A percentile compares a stretch with the other conserved stretches of the same genome.
These are phyloP conservation scores for Cotesia typhae DNA, from an alignment of 1,140 invertebrate species.

Conservation along the genomic window DNA sequence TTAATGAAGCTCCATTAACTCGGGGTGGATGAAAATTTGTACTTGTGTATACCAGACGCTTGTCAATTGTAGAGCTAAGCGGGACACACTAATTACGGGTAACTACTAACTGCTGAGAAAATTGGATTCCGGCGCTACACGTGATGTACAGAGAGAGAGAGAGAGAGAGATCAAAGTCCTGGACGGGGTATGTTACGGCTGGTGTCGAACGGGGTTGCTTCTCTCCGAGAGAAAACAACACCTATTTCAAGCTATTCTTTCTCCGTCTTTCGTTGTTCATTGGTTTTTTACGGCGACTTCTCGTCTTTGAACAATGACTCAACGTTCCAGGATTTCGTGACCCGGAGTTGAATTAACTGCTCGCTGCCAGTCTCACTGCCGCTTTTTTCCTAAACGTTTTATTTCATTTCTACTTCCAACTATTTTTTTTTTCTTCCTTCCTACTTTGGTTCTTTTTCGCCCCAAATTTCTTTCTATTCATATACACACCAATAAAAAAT, in stretches of 20 bases:
- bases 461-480: neutral
- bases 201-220: neutral
- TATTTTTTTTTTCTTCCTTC: neutral
- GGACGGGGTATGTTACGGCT: too few relatives aligned
- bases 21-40: slow-evolving; percentile 21
- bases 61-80: neutral
- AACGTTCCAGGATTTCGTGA: slow-evolving; percentile 12
- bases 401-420: neutral
- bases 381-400: slow-evolving; percentile 6
- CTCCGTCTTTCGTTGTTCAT: neutral
- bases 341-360: slow-evolving; percentile 18
- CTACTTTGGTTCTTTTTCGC: neutral
- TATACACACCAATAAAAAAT: neutral
- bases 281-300: slow-evolving; percentile 4
- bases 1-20: slow-evolving; percentile 23
- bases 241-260: neutral
- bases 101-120: slow-evolving; percentile 10
- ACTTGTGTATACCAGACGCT: neutral
- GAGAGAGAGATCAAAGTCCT: too few relatives aligned
- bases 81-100: slow-evolving; percentile 21
- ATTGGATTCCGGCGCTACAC: slow-evolving; percentile 11
- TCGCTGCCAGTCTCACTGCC: neutral
- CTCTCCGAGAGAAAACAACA: slow-evolving; percentile 1
- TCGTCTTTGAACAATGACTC: slow-evolving; percentile 23
- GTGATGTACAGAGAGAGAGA: neutral